Evolutionary conservation across 2,888 invertebrate genomes (phyloP).

Genomic region (Napeogenes inachia): DNA sequence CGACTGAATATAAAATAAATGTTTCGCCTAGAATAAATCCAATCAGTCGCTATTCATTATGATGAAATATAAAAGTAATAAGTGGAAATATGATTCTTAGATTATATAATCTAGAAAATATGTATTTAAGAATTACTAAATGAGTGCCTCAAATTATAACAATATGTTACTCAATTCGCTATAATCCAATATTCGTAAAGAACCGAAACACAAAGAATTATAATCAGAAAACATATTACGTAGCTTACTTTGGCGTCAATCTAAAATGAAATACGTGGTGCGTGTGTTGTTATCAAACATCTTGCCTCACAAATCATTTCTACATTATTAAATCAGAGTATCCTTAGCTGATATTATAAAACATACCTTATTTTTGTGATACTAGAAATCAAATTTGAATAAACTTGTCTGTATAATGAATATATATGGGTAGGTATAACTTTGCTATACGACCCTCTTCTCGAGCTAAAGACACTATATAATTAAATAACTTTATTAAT

Average conservation of each 20-base stretch:
- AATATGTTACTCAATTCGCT: no score
- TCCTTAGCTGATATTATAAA: constrained; percentile 5
- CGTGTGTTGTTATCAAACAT: constrained; percentile 18
- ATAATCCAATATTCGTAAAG: neutral
- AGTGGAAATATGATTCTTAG: no score
- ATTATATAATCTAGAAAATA: no score
- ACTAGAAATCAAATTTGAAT: constrained; percentile 11
- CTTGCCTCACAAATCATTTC: constrained; percentile 23
- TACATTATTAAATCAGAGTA: constrained; percentile 24
- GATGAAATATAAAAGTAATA: no score
- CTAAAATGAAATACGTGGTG: constrained; percentile 15
- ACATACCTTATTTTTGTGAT: neutral
- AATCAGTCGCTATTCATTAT: no score
- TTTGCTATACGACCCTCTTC: no score
- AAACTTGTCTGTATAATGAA: constrained; percentile 1
- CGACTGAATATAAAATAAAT: no score
- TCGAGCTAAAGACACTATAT: no score
- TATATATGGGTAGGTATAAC: constrained; percentile 10
- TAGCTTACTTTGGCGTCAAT: constrained; percentile 8
- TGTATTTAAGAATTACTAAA: no score
- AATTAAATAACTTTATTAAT: no score
- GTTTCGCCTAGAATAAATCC: no score
- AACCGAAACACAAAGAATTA: neutral
- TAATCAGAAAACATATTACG: constrained; percentile 1
- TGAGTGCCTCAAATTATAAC: no score